Evolutionary conservation across 2,888 invertebrate species (phyloP).

Genomic region (Melieria omissa): DNA sequence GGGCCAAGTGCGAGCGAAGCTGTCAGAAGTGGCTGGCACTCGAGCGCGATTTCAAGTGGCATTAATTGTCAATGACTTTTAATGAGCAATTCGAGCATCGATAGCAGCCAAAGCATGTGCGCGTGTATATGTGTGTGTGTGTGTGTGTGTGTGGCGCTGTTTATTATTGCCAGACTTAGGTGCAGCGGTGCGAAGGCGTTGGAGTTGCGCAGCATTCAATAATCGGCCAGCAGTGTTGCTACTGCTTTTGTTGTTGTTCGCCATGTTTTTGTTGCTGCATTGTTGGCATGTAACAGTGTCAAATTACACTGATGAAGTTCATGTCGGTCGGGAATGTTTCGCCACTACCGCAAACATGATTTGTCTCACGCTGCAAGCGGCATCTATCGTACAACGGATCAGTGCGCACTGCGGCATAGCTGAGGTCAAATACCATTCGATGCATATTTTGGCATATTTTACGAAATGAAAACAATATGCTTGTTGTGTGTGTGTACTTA

Average conservation of each 20-base stretch:
- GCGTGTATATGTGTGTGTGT: conserved; percentile 7
- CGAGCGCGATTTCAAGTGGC: conserved; percentile 49
- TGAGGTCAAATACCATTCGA: conserved; percentile 30
- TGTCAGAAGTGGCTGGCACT: conserved; percentile 37
- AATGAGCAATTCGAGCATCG: conserved; percentile 43
- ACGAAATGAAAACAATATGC: too few species aligned
- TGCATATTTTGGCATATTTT: conserved; percentile 13
- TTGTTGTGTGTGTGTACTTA: conserved; percentile 65
- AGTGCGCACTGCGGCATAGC: conserved; percentile 3
- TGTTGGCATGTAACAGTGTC: conserved; percentile 30
- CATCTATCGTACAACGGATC: too few species aligned
- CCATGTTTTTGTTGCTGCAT: conserved; percentile 1
- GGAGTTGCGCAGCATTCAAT: too few species aligned
- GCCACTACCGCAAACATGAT: too few species aligned
- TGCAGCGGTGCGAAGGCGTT: too few species aligned
- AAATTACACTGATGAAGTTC: conserved; percentile 43
- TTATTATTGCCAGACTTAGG: too few species aligned
- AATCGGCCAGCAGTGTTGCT: conserved; percentile 7
- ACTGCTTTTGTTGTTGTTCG: conserved; percentile 15
- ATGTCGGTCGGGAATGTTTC: conserved; percentile 14
- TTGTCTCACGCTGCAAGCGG: too few species aligned
- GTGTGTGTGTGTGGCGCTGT: background rate
- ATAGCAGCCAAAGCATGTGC: background rate
- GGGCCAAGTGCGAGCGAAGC: background rate
- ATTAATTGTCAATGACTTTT: conserved; percentile 43